Evolutionary conservation across 92 coral and sea anemone genomes (phyloP).

Genomic region (Zoanthus sansibaricus): DNA sequence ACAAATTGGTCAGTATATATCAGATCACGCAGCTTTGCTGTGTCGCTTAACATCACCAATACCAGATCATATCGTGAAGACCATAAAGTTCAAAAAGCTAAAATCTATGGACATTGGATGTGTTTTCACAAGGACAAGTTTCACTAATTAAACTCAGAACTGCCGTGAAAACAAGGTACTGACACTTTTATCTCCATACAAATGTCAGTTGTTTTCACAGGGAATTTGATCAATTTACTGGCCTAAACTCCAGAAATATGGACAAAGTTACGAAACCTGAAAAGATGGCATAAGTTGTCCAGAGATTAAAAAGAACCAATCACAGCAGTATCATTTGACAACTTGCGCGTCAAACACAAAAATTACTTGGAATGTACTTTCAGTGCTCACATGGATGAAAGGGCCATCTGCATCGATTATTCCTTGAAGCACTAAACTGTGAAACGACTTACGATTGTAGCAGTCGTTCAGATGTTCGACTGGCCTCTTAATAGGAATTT

Average conservation of each 20-base stretch:
- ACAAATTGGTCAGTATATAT: slow-evolving; percentile 46
- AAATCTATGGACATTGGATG: slow-evolving; percentile 49
- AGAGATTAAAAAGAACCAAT: slow-evolving; percentile 26
- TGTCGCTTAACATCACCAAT: slow-evolving; percentile 9
- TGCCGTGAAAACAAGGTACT: slow-evolving; percentile 24
- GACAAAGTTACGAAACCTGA: slow-evolving; percentile 39
- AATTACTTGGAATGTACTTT: no score
- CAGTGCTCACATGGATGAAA: no score
- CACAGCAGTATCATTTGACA: slow-evolving; percentile 29
- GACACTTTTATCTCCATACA: slow-evolving; percentile 23
- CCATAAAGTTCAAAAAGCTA: slow-evolving; percentile 36
- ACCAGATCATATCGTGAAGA: slow-evolving; percentile 36
- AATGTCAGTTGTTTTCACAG: slow-evolving; percentile 39
- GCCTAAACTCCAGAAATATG: slow-evolving; percentile 28
- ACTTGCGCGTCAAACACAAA: no score
- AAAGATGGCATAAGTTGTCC: slow-evolving; percentile 39
- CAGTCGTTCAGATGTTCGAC: no score
- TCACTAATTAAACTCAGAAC: slow-evolving; percentile 17
- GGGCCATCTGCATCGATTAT: no score
- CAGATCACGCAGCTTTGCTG: slow-evolving; percentile 62
- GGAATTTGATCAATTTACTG: slow-evolving; percentile 9
- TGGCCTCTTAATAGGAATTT: no score
- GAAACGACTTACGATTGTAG: no score
- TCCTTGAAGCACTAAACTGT: no score
- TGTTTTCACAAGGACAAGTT: slow-evolving; percentile 25